phyloP scores from a whole-genome alignment of 2,888 invertebrate species.

The Podotricha telesiphe region DNA sequence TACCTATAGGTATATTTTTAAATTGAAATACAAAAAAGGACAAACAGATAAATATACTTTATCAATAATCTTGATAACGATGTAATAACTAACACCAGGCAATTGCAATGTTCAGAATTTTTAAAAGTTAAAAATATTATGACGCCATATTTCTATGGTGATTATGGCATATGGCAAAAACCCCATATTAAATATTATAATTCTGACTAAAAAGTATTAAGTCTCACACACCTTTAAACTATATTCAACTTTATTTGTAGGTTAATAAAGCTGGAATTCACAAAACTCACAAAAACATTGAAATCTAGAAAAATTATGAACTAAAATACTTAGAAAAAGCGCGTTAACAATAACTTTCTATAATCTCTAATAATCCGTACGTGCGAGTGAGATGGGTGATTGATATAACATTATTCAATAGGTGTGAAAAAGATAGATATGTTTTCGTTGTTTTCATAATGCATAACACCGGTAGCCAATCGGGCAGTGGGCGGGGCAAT shows the following conservation, averaged over 20 bases:
- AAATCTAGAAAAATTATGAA: conserved; percentile 64
- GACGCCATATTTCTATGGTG: conserved; percentile 70
- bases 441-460: conserved; percentile 56
- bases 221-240: conserved; percentile 9
- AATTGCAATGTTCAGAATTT: conserved; percentile 61
- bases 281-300: conserved; percentile 46
- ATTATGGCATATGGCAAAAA: conserved; percentile 72
- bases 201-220: conserved; percentile 50
- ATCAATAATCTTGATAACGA: conserved; percentile 78
- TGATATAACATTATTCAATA: conserved; percentile 39
- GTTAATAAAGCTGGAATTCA: conserved; percentile 45
- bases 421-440: conserved; percentile 61
- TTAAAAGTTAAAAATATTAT: conserved; percentile 61
- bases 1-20: neutral
- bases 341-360: conserved; percentile 70
- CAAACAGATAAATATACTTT: conserved; percentile 44
- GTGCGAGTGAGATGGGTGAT: conserved; percentile 59
- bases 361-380: conserved; percentile 71
- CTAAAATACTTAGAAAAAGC: conserved; percentile 73
- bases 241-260: conserved; percentile 30
- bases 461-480: conserved; percentile 71
- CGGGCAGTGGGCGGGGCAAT: conserved; percentile 65
- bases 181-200: conserved; percentile 74
- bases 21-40: neutral
- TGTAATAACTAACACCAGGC: conserved; percentile 73